These are phyloP conservation scores for Eulimnadia texana DNA, from an alignment of 1,140 invertebrate species.

Conservation along the genomic window DNA sequence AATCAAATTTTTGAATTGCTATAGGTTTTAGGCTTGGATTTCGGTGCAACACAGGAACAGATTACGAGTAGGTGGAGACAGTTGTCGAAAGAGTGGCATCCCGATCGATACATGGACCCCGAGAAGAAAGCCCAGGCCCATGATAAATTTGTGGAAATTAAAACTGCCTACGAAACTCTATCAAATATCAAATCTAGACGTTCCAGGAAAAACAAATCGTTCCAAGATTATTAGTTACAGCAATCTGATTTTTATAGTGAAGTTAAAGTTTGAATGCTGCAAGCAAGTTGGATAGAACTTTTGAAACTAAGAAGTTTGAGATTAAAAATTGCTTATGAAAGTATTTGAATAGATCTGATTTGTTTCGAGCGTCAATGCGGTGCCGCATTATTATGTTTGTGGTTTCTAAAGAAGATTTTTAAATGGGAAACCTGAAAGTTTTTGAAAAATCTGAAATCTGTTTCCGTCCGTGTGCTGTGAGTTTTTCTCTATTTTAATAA, in stretches of 20 bases:
- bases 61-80: conserved; percentile 65
- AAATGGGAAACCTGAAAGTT: too few species aligned
- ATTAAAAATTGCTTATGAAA: too few species aligned
- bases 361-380: too few species aligned
- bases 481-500: too few species aligned
- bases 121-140: conserved; percentile 47
- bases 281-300: not conserved
- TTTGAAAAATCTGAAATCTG: too few species aligned
- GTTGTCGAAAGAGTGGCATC: conserved; percentile 77
- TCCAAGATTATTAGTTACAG: conserved; percentile 11
- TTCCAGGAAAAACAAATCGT: conserved; percentile 39
- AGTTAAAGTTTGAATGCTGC: not conserved
- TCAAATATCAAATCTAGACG: conserved; percentile 65
- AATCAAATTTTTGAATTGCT: conserved; percentile 14
- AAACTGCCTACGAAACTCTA: conserved; percentile 78
- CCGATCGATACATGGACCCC: conserved; percentile 71
- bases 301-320: not conserved
- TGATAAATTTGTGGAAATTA: conserved; percentile 81
- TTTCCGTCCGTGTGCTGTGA: too few species aligned
- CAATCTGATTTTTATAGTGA: not conserved
- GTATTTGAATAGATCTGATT: too few species aligned
- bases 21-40: conserved; percentile 56
- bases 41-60: conserved; percentile 63
- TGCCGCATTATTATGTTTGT: too few species aligned
- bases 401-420: too few species aligned